Conservation (phyloP, 2,797 vertebrate species). For the Scleropages formosus region DNA sequence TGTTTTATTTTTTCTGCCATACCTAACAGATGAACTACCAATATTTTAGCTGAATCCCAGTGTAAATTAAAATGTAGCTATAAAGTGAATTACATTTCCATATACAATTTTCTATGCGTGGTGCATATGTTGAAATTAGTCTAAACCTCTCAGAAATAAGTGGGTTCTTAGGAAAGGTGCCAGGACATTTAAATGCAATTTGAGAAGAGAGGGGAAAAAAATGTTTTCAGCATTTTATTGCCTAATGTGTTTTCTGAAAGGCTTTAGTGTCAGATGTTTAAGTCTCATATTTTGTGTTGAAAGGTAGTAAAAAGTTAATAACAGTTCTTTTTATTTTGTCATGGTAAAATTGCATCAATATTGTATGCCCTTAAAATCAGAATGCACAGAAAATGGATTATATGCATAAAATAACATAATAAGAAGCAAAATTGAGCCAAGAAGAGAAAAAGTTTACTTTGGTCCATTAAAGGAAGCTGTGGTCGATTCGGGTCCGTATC, state of each 20-base stretch:
- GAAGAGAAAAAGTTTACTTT: not conserved
- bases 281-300: not conserved
- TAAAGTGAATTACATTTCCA: not conserved
- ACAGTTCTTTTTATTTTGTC: not conserved
- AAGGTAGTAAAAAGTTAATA: not conserved
- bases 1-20: not conserved
- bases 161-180: constrained; percentile 4
- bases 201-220: not conserved
- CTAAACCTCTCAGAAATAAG: not conserved
- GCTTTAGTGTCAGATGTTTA: not conserved
- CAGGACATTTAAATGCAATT: constrained; percentile 7
- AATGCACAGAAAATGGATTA: not conserved
- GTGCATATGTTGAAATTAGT: not conserved
- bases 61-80: not conserved
- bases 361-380: not conserved
- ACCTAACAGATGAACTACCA: not conserved
- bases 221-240: not conserved
- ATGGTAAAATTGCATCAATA: not conserved
- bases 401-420: not conserved
- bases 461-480: no score
- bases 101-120: not conserved
- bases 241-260: not conserved
- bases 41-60: not conserved
- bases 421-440: not conserved
- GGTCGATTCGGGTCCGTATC: no score